Percentiles rank a stretch among this genome's conserved stretches.
Conservation (phyloP, 1,140 invertebrate species). For the Andrena cerasifolii region DNA sequence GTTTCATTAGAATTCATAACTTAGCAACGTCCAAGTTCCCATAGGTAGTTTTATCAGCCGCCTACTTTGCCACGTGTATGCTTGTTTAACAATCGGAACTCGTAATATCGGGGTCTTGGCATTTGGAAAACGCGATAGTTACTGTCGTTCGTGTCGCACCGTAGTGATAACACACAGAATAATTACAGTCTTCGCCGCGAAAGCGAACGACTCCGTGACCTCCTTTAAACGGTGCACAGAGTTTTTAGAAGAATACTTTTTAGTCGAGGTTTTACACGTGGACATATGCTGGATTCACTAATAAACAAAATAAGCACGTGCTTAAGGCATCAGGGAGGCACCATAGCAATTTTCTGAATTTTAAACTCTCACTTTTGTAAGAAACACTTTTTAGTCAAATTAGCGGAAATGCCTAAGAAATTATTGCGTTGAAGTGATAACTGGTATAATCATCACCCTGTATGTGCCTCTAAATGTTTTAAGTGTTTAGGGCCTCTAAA, state of each 20-base stretch:
- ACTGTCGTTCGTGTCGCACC: background rate
- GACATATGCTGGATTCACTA: too few relatives aligned
- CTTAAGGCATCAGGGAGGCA: too few relatives aligned
- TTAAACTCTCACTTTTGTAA: too few relatives aligned
- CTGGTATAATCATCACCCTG: too few relatives aligned
- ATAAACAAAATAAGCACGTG: too few relatives aligned
- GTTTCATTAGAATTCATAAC: slow-evolving; percentile 28
- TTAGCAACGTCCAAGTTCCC: slow-evolving; percentile 25
- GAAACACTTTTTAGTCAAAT: too few relatives aligned
- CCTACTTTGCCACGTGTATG: slow-evolving; percentile 20
- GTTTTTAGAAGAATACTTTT: background rate
- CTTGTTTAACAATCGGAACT: slow-evolving; percentile 7
- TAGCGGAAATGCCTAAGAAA: too few relatives aligned
- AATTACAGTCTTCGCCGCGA: slow-evolving; percentile 6
- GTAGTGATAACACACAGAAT: slow-evolving; percentile 17
- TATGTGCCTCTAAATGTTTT: too few relatives aligned
- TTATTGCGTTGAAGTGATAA: too few relatives aligned
- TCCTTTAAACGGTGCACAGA: background rate
- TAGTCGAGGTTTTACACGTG: too few relatives aligned
- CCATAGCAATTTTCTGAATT: too few relatives aligned
- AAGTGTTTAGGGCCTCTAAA: too few relatives aligned
- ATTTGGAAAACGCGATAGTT: slow-evolving; percentile 15
- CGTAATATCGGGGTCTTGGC: background rate
- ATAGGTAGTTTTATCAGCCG: slow-evolving; percentile 15
- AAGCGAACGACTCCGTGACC: slow-evolving; percentile 10